Evolutionary conservation across 1,140 invertebrate genomes (phyloP), one percentile per base, ranked within the genome.

Genomic region (Gonatopus flavifemur): DNA sequence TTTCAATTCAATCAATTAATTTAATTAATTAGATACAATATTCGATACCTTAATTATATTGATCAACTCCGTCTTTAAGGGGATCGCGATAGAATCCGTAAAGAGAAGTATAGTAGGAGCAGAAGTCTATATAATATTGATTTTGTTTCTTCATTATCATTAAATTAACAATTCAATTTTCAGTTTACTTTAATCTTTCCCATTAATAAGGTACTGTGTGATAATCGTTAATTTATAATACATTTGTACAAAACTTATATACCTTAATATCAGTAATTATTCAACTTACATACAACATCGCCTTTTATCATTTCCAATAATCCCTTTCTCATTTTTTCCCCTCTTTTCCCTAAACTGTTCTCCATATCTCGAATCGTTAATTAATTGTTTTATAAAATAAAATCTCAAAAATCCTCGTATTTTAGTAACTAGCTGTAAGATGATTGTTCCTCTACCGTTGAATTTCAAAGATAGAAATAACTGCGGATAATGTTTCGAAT

Each of bases 161-260:
- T 64, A 63, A 56, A n/a, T n/a, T n/a, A 64, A 60, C 55, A 39
- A 66, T 58, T 49, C 48, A 49, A 52, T 50, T 32, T 41, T 48
- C 38, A 58, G 32, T 48, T 40, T 59, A 35, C 51, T 50, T 50
- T 54, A 47, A 19, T 55, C 46, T 43, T 57, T 56, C 53, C 62
- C 55, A 38, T n/a, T n/a, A 45, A 55, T 42, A 61, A 66, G 61
- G 55, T 65, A 66, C 63, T 64, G 50, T 61, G 55, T 45, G 59
- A 65, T 59, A 60, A 66, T 66, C 55, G 52, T 59, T 69, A 70
- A 69, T 70, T 71, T 59, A 67, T 66, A 65, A 67, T 71, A 71
- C 71, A 71, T 74, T 71, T 72, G 67, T 71, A 72, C 67, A 72
- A 45, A 74, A 72, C 61, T 70, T 71, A 70, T n/a, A n/a, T 66